A percentile compares a stretch with the other conserved stretches of the same genome.
Conservation (phyloP, 30 jellyfish, hydroid and myxozoan genomes). For the Aurelia sp. region DNA sequence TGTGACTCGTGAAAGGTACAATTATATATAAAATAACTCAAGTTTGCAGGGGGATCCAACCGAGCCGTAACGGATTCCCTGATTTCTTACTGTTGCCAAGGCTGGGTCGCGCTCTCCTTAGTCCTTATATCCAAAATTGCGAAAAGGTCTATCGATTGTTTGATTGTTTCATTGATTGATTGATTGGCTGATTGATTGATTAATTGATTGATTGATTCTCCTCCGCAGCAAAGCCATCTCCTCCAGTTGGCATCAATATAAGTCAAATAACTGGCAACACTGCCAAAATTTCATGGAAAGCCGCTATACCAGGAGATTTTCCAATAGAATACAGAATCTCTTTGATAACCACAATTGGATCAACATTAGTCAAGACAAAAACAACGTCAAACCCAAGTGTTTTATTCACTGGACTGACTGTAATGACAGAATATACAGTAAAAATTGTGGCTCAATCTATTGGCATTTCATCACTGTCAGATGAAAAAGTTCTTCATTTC, state of each 20-base stretch:
- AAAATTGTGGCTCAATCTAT: not conserved
- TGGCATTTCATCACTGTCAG: not conserved
- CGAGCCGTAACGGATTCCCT: too few species aligned
- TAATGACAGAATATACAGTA: not conserved
- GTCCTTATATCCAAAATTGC: too few species aligned
- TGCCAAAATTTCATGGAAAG: not conserved
- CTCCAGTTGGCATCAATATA: not conserved
- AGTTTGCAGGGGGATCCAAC: too few species aligned
- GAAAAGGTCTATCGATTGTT: too few species aligned
- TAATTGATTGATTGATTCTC: too few species aligned
- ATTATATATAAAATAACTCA: too few species aligned
- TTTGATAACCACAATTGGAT: not conserved
- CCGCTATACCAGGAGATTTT: not conserved
- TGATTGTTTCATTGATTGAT: too few species aligned
- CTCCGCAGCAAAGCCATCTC: not conserved
- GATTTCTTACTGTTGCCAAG: too few species aligned
- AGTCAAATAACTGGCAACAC: not conserved
- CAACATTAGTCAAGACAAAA: not conserved
- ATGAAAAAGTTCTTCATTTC: not conserved
- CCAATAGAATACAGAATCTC: not conserved
- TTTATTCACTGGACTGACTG: not conserved
- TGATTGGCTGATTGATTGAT: too few species aligned
- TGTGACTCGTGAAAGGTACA: too few species aligned
- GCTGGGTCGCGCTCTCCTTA: too few species aligned
- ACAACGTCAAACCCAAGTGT: not conserved